Evolutionary conservation across 2,888 invertebrate genomes (phyloP).

Genomic region (Crematogaster levior): DNA sequence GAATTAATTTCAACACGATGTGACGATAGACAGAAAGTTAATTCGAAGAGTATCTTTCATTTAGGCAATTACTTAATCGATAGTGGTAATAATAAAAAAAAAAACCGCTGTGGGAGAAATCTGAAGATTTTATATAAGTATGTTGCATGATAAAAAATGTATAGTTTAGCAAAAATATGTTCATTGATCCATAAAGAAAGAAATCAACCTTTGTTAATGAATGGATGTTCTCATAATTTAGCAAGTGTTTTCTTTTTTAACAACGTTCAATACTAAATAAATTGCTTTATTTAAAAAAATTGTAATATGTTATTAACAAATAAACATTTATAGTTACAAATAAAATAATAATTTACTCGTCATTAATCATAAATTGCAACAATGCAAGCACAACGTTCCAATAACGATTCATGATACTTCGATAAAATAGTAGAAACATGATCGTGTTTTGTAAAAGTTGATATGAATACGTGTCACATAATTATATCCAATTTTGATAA

Average conservation of each 20-base stretch:
- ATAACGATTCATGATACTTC: background rate
- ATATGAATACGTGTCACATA: background rate
- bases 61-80: background rate
- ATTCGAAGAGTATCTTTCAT: background rate
- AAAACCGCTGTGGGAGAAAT: background rate
- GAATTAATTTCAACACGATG: slow-evolving; percentile 11
- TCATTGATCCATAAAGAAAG: background rate
- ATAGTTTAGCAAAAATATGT: background rate
- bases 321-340: background rate
- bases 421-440: background rate
- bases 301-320: background rate
- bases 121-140: background rate
- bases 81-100: background rate
- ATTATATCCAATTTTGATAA: background rate
- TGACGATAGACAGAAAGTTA: background rate
- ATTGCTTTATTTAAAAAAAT: background rate
- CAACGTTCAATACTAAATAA: background rate
- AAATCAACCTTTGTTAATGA: background rate
- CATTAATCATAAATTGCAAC: background rate
- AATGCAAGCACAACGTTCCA: background rate
- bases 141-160: background rate
- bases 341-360: background rate
- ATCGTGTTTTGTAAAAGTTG: background rate
- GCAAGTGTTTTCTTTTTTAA: background rate
- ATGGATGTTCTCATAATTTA: background rate